Conservation (phyloP, 1,140 invertebrate species). For the Aphelenchoides besseyi region DNA sequence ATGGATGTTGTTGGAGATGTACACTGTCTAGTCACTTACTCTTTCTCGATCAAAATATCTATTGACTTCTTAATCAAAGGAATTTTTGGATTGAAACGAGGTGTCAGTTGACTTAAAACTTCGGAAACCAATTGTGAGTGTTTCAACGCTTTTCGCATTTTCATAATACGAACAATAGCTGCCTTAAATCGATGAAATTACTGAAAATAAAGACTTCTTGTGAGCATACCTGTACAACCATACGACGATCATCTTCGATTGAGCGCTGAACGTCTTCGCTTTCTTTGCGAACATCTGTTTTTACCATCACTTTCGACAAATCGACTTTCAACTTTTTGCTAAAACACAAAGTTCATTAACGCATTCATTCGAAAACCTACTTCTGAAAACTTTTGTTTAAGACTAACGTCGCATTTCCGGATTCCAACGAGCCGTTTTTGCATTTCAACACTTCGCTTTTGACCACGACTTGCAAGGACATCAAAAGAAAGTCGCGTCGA, state of each 20-base stretch:
- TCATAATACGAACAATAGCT: conserved; percentile 98
- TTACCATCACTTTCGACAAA: conserved; percentile 91
- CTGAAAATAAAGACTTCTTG: conserved; percentile 9
- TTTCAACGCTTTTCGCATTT: conserved; percentile 90
- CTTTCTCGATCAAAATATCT: conserved; percentile 98
- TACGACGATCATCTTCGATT: conserved; percentile 95
- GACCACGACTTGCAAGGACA: conserved; percentile 68
- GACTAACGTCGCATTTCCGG: conserved; percentile 73
- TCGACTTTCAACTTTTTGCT: conserved; percentile 96
- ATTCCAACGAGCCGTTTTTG: not conserved
- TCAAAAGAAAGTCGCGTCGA: conserved; percentile 71
- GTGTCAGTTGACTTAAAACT: conserved; percentile 87
- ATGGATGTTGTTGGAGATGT: not conserved
- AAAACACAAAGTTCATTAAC: conserved; percentile 54
- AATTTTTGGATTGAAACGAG: conserved; percentile 93
- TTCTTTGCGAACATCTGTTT: conserved; percentile 80
- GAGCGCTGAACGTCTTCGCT: conserved; percentile 95
- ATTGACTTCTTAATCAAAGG: conserved; percentile 98
- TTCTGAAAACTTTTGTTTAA: conserved; percentile 80
- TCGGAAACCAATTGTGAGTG: conserved; percentile 93
- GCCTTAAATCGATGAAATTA: conserved; percentile 71
- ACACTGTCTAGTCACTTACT: conserved; percentile 63
- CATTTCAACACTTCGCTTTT: conserved; percentile 79
- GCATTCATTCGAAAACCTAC: conserved; percentile 67
- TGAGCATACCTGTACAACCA: conserved; percentile 79